Evolutionary conservation across 2,113 vertebrate genomes (phyloP).

Genomic region (cattle (Bos taurus)): DNA sequence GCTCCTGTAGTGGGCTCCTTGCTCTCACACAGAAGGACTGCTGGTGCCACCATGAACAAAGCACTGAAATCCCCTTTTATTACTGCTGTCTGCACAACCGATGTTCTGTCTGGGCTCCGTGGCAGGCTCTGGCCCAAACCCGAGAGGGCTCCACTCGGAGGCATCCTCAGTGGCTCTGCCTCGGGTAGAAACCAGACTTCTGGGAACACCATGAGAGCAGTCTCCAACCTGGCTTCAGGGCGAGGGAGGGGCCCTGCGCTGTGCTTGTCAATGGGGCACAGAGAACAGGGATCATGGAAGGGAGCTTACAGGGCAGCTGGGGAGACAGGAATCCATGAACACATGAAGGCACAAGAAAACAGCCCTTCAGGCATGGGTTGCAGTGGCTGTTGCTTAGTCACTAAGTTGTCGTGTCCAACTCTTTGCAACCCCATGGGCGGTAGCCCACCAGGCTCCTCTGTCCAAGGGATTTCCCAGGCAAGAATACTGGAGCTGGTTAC

Average conservation of each 20-base stretch:
- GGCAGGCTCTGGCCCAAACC: background rate
- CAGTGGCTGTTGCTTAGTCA: background rate
- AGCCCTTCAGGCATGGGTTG: background rate
- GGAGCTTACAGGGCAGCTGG: background rate
- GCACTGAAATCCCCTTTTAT: background rate
- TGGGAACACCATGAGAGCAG: rapidly evolving
- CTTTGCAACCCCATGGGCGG: background rate
- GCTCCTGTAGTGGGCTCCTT: background rate
- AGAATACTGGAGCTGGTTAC: background rate
- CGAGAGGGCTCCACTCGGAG: background rate
- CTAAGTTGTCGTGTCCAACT: background rate
- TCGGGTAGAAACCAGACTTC: background rate
- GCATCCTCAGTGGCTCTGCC: background rate
- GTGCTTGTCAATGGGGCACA: no score
- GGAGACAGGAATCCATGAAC: background rate
- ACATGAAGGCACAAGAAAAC: background rate
- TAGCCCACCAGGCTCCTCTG: background rate
- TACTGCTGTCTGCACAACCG: conserved; percentile 1
- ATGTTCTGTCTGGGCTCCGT: background rate
- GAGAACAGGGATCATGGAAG: background rate
- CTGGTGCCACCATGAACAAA: background rate
- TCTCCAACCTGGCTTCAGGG: background rate
- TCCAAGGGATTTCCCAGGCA: background rate
- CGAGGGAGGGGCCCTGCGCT: background rate
- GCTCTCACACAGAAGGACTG: background rate